Evolutionary conservation across 2,797 vertebrate species (phyloP), one percentile per base, ranked within the genome.

Genomic region (Alexandromys oeconomus): DNA sequence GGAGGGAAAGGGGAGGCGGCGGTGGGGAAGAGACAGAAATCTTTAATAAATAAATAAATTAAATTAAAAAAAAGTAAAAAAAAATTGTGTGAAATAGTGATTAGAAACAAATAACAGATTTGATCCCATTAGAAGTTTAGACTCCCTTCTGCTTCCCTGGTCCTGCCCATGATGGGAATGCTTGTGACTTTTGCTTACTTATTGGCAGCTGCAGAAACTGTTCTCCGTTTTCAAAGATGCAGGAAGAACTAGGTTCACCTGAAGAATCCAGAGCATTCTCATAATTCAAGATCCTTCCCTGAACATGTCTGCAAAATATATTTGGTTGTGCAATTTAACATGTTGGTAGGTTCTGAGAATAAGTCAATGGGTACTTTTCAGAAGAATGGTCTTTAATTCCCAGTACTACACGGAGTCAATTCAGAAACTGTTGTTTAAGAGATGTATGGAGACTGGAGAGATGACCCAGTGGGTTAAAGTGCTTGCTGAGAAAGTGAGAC

Each of bases 371-470:
- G 23, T 11, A 31, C 27, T 77, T 40, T 81, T 46, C 40, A 11
- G 34, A 11, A 10, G 12, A 27, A 51, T 23, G 29, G 9, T 5
- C 43, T 67, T 27, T 76, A 84, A 78, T 51, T 67, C 7, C n/a
- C 21, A 6, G 14, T 78, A 74, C 11, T 2, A 19, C 6, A 74
- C 19, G 0, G 6, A 54, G 7, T 84, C 51, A 57, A 65, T 31
- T 34, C 84, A 69, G 34, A 34, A 8, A 71, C 63, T 93, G 5
- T 61, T 74, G 51, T 93, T 90, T 95, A 74, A 79, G 90, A 90
- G 9, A 54, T 43, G 12, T 84, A 1, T n/a, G 46, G 31, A 31
- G 13, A 4, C 17, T 48, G 3, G n/a, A 63, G 11, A 25, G 82
- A 51, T 48, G 29, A 63, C 37, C 31, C 10, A 31, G 25, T 46